phyloP scores from a whole-genome alignment of 2,113 vertebrate genomes.

The Scolopax mira region DNA sequence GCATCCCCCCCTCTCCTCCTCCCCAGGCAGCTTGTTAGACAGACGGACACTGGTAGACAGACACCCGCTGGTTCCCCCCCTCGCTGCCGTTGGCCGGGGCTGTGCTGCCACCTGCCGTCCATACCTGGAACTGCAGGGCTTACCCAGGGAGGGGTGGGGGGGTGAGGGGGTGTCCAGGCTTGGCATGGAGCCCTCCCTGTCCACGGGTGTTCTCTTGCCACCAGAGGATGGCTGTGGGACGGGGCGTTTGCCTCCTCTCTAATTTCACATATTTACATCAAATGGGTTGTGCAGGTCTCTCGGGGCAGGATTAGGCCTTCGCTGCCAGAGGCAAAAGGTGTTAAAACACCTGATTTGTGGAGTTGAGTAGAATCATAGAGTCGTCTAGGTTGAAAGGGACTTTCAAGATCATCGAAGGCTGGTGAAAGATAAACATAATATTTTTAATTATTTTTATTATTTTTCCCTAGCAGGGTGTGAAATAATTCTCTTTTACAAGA shows the following conservation, averaged over 20 bases:
- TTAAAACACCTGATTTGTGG: not conserved
- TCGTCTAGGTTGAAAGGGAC: not conserved
- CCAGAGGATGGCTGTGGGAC: not conserved
- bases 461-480: not conserved
- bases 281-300: not conserved
- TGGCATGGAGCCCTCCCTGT: not conserved
- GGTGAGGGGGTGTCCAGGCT: fast-evolving
- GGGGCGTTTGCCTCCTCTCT: not conserved
- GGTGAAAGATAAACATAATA: not conserved
- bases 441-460: too few relatives aligned
- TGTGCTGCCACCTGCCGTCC: conserved; percentile 40
- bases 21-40: not conserved
- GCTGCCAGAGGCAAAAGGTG: not conserved
- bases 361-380: not conserved
- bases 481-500: not conserved
- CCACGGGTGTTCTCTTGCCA: fast-evolving
- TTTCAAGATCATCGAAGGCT: not conserved
- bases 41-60: too few relatives aligned
- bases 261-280: not conserved
- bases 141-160: too few relatives aligned
- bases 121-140: not conserved
- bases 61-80: too few relatives aligned
- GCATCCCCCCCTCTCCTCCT: not conserved
- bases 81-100: not conserved
- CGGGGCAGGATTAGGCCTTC: not conserved